Percentiles rank a stretch among this genome's conserved stretches.
These are phyloP conservation scores for Acromyrmex heyeri DNA, from an alignment of 1,140 invertebrate genomes.

Conservation along the genomic window DNA sequence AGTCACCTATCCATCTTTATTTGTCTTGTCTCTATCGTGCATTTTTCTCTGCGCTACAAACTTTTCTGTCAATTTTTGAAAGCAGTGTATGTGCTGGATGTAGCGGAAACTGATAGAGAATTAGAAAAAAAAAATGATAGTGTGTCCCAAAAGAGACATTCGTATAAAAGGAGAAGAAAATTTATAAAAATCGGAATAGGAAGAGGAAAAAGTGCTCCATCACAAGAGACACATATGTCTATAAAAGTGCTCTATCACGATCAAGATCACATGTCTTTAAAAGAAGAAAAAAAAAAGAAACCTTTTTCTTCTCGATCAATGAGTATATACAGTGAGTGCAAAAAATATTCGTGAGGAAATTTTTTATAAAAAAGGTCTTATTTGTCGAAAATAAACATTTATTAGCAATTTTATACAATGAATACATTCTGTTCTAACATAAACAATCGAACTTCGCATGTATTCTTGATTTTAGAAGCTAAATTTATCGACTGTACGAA, in stretches of 20 bases:
- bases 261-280: background rate
- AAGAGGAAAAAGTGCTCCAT: background rate
- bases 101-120: conserved; percentile 14
- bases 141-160: conserved; percentile 23
- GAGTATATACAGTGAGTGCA: too few relatives aligned
- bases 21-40: conserved; percentile 21
- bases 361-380: too few relatives aligned
- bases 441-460: too few relatives aligned
- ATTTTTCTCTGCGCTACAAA: conserved; percentile 12
- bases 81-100: background rate
- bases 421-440: too few relatives aligned
- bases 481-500: too few relatives aligned
- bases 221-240: background rate
- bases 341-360: too few relatives aligned
- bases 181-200: background rate
- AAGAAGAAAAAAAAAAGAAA: background rate
- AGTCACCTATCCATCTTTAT: conserved; percentile 64
- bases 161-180: background rate
- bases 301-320: background rate
- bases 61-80: conserved; percentile 40
- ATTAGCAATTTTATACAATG: too few relatives aligned
- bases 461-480: too few relatives aligned
- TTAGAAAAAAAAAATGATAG: conserved; percentile 28
- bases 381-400: too few relatives aligned
- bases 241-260: background rate